These are phyloP conservation scores for Apodemus sylvaticus DNA, from an alignment of 2,113 vertebrate species.

Conservation along the genomic window DNA sequence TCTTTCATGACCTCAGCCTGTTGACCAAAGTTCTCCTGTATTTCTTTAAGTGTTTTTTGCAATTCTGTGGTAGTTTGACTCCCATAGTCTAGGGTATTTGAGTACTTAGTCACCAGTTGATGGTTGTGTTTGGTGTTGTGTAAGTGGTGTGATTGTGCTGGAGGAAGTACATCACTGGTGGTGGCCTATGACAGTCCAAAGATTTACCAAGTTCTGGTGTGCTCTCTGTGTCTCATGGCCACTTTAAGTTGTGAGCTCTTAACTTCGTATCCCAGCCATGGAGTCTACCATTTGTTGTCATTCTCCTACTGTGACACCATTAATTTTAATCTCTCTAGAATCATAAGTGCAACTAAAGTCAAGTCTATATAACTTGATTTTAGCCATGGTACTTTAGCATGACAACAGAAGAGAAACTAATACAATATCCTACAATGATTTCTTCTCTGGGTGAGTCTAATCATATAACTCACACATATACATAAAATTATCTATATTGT, in stretches of 20 bases:
- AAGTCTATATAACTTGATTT: background rate
- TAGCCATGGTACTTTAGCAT: background rate
- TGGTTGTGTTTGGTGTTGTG: background rate
- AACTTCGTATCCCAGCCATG: background rate
- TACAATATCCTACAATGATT: background rate
- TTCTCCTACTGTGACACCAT: background rate
- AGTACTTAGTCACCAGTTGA: background rate
- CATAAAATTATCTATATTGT: background rate
- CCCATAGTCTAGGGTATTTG: background rate
- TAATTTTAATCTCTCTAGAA: background rate
- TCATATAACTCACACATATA: background rate
- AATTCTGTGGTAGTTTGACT: too few relatives aligned
- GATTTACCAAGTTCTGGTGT: too few relatives aligned
- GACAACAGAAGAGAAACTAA: background rate
- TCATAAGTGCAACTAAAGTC: background rate
- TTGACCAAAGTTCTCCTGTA: too few relatives aligned
- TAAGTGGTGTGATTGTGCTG: background rate
- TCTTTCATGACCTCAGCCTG: too few relatives aligned
- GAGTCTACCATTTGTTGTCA: background rate
- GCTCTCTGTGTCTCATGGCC: background rate
- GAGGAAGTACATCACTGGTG: background rate
- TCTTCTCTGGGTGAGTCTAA: background rate
- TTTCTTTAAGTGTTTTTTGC: too few relatives aligned
- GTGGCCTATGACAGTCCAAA: background rate
- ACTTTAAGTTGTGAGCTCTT: background rate